Base-by-base conservation (phyloP, 2,797 vertebrate genomes). In the Antennarius maculatus region DNA sequence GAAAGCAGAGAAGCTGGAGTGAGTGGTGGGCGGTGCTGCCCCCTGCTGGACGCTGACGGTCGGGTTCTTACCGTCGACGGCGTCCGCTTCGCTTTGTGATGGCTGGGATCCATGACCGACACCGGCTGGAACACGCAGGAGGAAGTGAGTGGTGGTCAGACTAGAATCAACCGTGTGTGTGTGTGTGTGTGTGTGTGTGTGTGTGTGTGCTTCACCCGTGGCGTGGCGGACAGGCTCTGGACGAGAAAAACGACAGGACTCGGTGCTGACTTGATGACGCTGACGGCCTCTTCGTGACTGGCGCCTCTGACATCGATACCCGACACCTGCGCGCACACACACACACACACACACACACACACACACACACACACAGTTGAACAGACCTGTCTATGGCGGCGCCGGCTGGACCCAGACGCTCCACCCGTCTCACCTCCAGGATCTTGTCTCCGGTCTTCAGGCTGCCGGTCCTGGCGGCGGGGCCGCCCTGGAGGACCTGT, bases 361-460 rank as follows among this genome's bases (percentile, higher is more conserved):
- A 39, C 37, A 39, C 37, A 39, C 37, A 39, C 37, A 39, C 37
- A 39, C 37, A 39, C 37, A 49, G 47, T 18, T 27, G 47, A 49
- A 6, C 4, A 6, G 4, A 45, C 15, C 2, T 23, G 23, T 23
- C 23, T 16, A 5, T 6, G 15, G 14, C 16, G 17, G 51, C 28
- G 8, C 18, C 7, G 3, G n/a, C 45, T 8, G 16, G n/a, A n/a
- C 15, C 7, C 60, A 57, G 69, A 50, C 4, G 28, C 49, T 29
- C 39, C 37, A 28, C n/a, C 0, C 1, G 6, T 47, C 17, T 74
- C 23, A 97, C 97, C 95, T 97, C 95, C 59, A 99, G 93, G 87
- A 99, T 98, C 93, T 98, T 98, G 94, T 99, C 97, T 73, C 97
- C 97, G 5, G 96, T 98, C 93, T 96, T 97, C 61, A 99, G 93